Base-by-base conservation (phyloP, 2,113 vertebrate species). In the Chaetodon auriga region DNA sequence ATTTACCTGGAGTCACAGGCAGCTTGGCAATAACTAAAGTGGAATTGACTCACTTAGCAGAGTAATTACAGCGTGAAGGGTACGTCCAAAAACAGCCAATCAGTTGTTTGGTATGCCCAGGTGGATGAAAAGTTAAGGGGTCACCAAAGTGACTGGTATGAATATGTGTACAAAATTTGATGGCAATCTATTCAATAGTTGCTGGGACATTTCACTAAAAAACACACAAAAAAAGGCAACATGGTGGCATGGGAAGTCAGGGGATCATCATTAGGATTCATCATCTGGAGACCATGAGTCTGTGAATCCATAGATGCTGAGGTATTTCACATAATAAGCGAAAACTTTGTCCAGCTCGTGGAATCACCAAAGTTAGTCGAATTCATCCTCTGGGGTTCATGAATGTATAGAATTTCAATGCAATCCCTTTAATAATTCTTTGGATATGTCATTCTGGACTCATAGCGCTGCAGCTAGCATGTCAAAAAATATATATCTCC, bases 1-100 rank as follows among this genome's bases (percentile, higher is more conserved):
- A 64, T 84, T 69, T 68, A 78, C 54, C 43, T 36, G 21, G 61
- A 79, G 72, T 86, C 65, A 36, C 38, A 16, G 14, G 55, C 21
- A 38, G 45, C 48, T 41, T 62, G 60, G 54, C 49, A 51, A 43
- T 48, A 66, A 77, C 69, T 49, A 75, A 81, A 48, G 2, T 5
- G 16, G 57, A 38, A 46, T 6, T 62, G 45, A 68, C 66, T 78
- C 62, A 77, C 77, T 75, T 78, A 54, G 14, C 7, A 53, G 64
- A 48, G 9, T 43, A 46, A 64, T 21, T 21, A 35, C 38, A 46
- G 49, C 14, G 23, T 55, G 35, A 58, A n/a, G 36, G 23, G 18
- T 48, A 19, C 5, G 14, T 58, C 18, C 41, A 53, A 30, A 62
- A 55, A 36, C 15, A 68, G 11, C 18, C 43, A 53, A 36, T 46